Evolutionary conservation across 2,888 invertebrate genomes (phyloP).

Genomic region (Furcula furcula): DNA sequence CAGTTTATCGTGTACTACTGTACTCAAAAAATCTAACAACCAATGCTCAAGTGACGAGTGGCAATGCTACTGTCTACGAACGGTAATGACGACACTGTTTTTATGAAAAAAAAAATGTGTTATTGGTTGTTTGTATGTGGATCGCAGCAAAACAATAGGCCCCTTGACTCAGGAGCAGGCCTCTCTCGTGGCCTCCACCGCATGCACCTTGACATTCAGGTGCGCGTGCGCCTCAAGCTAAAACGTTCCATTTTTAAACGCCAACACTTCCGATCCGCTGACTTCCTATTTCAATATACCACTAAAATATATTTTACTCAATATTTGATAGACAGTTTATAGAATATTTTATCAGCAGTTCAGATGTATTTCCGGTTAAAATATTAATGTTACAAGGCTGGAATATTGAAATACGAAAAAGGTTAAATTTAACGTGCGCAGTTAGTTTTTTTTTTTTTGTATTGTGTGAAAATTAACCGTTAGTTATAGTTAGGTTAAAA

Average conservation of each 20-base stretch:
- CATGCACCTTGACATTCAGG: slow-evolving; percentile 72
- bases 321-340: slow-evolving; percentile 10
- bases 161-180: slow-evolving; percentile 36
- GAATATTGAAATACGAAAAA: not conserved
- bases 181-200: slow-evolving; percentile 46
- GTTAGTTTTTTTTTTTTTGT: slow-evolving; percentile 6
- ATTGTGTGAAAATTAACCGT: too few relatives aligned
- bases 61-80: too few relatives aligned
- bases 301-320: not conserved
- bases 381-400: not conserved
- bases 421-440: slow-evolving; percentile 7
- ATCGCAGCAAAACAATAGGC: slow-evolving; percentile 20
- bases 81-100: too few relatives aligned
- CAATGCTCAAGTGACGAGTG: too few relatives aligned
- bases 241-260: slow-evolving; percentile 70
- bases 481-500: too few relatives aligned
- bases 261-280: slow-evolving; percentile 66
- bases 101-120: too few relatives aligned
- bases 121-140: too few relatives aligned
- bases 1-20: too few relatives aligned
- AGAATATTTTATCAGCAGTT: not conserved
- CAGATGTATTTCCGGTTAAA: not conserved
- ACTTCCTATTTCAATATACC: slow-evolving; percentile 57
- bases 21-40: too few relatives aligned
- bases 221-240: slow-evolving; percentile 57